Base-by-base conservation (phyloP, 2,113 vertebrate species). In the Delphinapterus leucas region DNA sequence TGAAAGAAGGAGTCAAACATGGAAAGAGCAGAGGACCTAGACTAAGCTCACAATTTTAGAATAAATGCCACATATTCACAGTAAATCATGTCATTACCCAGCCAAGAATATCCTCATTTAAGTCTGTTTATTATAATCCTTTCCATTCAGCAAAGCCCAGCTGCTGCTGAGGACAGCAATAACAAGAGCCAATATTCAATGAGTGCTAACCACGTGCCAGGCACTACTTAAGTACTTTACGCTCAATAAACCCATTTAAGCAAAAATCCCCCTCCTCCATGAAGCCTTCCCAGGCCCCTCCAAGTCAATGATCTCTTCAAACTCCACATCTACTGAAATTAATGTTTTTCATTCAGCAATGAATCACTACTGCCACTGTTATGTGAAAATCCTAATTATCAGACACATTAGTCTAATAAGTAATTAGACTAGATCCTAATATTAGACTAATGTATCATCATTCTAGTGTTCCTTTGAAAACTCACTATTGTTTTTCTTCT, bases 101-200 rank as follows among this genome's bases (percentile, higher is more conserved):
- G 61, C 60, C 96, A 95, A 94, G 67, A 96, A 93, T 95, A 97
- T 74, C 81, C 12, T 92, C 74, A 88, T 82, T 96, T 74, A 79
- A 88, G 38, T 47, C 61, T 90, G 76, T 60, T 93, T 93, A 93
- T 94, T 58, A 93, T 86, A 95, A 82, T 86, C 67, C 76, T 93
- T 90, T 28, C 71, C 53, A 95, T 89, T 97, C 85, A 95, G 61
- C 65, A 91, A 95, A 55, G 79, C 36, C 80, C 96, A 95, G 96
- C 88, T 97, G 95, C 60, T 79, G 41, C 47, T 68, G 77, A 84
- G 58, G 91, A 95, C 47, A 68, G 49, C 38, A 76, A 23, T 36
- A 87, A 67, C 38, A 73, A 74, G 6, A 73, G 26, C 21, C 74
- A 80, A 20, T 33, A 65, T 88, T 93, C 65, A 88, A 8, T 77